These are phyloP conservation scores for Dasyurus viverrinus DNA, from an alignment of 2,113 vertebrate species.

Conservation along the genomic window DNA sequence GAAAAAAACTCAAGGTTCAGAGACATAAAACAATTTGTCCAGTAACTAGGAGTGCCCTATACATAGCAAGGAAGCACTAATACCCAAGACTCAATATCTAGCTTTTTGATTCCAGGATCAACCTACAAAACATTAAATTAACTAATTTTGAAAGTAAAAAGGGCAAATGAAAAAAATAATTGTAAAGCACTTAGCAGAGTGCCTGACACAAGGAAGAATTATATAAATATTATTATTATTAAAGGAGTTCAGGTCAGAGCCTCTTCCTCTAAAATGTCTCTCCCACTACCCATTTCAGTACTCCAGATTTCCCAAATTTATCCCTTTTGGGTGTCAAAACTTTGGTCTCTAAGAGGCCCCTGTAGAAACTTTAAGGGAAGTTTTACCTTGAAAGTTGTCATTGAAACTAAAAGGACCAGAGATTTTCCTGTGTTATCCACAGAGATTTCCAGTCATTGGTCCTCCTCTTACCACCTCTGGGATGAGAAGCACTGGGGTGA, in stretches of 20 bases:
- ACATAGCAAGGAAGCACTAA: conserved; percentile 62
- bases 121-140: background rate
- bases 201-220: background rate
- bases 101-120: background rate
- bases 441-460: background rate
- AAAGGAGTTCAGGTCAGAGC: background rate
- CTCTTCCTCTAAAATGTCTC: background rate
- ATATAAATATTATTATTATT: background rate
- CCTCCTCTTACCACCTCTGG: background rate
- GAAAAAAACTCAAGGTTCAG: background rate
- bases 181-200: background rate
- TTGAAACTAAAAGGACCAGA: background rate
- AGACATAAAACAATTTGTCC: background rate
- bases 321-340: background rate
- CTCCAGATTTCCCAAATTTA: background rate
- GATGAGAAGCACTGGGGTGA: background rate
- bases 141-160: background rate
- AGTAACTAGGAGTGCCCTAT: background rate
- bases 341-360: background rate
- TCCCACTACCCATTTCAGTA: background rate
- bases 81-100: background rate
- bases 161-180: background rate
- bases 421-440: background rate
- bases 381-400: background rate
- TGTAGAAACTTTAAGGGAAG: background rate